phyloP scores from a whole-genome alignment of 2,113 vertebrate genomes.

The Butorides virescens region DNA sequence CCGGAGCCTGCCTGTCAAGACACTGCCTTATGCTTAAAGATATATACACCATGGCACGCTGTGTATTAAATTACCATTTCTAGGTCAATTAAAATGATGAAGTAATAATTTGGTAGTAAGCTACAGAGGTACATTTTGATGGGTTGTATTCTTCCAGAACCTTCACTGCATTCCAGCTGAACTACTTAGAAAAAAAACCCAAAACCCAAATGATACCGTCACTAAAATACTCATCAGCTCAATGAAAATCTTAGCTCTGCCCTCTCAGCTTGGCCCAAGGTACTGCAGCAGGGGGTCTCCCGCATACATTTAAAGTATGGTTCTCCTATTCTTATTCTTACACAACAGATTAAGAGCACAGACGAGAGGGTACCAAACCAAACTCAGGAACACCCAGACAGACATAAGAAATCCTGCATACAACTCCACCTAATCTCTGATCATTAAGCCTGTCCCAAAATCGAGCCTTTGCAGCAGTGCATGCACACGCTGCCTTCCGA shows the following conservation, averaged over 20 bases:
- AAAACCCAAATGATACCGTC: neutral
- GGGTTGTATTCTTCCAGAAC: neutral
- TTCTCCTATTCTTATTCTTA: neutral
- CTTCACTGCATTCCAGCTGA: neutral
- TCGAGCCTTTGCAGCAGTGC: neutral
- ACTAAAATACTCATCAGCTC: neutral
- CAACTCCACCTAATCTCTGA: neutral
- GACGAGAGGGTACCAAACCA: neutral
- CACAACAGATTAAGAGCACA: neutral
- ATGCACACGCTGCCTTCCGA: neutral
- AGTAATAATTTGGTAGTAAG: neutral
- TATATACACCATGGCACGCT: neutral
- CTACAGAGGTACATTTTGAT: neutral
- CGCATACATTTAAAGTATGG: neutral
- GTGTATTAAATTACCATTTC: neutral
- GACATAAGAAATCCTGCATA: neutral
- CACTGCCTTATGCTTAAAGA: neutral
- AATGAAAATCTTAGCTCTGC: neutral
- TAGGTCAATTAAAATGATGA: neutral
- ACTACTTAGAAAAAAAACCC: neutral
- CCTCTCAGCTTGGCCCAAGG: neutral
- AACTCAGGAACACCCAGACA: neutral
- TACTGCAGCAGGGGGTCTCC: neutral
- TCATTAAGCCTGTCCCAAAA: neutral
- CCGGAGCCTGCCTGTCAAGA: neutral